Evolutionary conservation across 1,140 invertebrate genomes (phyloP).

Genomic region (Neodiprion lecontei): DNA sequence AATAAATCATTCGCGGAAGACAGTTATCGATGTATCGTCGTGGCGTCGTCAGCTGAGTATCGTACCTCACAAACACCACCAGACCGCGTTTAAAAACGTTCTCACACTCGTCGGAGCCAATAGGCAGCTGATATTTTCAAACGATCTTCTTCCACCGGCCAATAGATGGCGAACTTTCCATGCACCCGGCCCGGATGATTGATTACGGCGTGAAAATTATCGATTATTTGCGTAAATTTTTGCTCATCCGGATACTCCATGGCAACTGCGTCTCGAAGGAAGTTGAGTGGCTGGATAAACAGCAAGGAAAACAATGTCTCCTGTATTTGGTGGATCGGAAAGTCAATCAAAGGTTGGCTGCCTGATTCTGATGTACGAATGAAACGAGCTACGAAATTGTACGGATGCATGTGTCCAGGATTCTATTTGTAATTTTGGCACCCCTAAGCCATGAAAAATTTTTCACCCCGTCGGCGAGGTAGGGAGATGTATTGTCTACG

Average conservation of each 20-base stretch:
- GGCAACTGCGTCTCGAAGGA: too few relatives aligned
- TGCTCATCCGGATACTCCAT: not conserved
- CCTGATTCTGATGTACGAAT: too few relatives aligned
- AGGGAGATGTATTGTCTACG: too few relatives aligned
- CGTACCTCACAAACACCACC: not conserved
- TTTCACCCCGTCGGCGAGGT: too few relatives aligned
- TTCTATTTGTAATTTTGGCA: too few relatives aligned
- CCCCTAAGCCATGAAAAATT: too few relatives aligned
- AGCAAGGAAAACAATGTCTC: too few relatives aligned
- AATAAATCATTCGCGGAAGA: conserved; percentile 49
- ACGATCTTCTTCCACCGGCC: conserved; percentile 19
- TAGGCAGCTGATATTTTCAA: conserved; percentile 25
- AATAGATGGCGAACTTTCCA: conserved; percentile 27
- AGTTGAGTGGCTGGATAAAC: too few relatives aligned
- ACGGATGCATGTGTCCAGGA: too few relatives aligned
- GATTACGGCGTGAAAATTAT: conserved; percentile 44
- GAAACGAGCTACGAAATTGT: too few relatives aligned
- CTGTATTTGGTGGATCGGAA: too few relatives aligned
- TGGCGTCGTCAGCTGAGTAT: not conserved
- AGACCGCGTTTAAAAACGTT: conserved; percentile 40
- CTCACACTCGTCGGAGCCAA: conserved; percentile 43
- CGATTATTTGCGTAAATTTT: conserved; percentile 32
- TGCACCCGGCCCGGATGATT: conserved; percentile 33
- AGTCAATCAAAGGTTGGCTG: too few relatives aligned
- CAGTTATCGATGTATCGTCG: conserved; percentile 40